A percentile compares a stretch with the other conserved stretches of the same genome.
phyloP scores from a whole-genome alignment of 1,140 invertebrate species.

The Solenopsis invicta region DNA sequence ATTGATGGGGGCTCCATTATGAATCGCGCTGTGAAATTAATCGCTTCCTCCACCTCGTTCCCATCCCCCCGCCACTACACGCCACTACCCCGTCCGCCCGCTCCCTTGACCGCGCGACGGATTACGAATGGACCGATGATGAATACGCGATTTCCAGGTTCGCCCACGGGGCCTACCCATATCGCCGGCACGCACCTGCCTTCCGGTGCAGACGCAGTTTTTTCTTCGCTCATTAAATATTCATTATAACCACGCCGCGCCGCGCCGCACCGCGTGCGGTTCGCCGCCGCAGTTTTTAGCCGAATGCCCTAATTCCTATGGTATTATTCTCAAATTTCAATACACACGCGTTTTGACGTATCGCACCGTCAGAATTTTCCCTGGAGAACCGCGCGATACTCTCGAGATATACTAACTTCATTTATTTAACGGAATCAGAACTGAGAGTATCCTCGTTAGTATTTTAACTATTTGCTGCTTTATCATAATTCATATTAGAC shows the following conservation, averaged over 20 bases:
- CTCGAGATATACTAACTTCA: background rate
- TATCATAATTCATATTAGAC: slow-evolving; percentile 15
- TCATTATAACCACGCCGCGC: slow-evolving; percentile 48
- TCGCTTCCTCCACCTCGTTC: slow-evolving; percentile 69
- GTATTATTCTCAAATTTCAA: slow-evolving; percentile 55
- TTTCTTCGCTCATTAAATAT: slow-evolving; percentile 70
- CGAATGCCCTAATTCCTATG: slow-evolving; percentile 37
- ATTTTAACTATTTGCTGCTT: slow-evolving; percentile 13
- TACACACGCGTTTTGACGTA: background rate
- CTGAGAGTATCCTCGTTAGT: background rate
- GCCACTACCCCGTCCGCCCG: slow-evolving; percentile 18
- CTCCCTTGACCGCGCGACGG: slow-evolving; percentile 70
- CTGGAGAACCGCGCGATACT: background rate
- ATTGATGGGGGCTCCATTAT: slow-evolving; percentile 85
- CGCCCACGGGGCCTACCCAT: slow-evolving; percentile 51
- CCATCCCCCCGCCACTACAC: slow-evolving; percentile 9
- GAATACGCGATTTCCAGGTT: slow-evolving; percentile 80
- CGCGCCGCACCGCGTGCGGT: slow-evolving; percentile 3
- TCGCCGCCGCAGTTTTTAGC: slow-evolving; percentile 44
- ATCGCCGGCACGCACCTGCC: slow-evolving; percentile 67
- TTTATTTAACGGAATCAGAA: slow-evolving; percentile 1
- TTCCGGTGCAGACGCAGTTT: slow-evolving; percentile 64
- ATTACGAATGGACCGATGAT: slow-evolving; percentile 78
- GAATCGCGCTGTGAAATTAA: slow-evolving; percentile 84
- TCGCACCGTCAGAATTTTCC: background rate